Evolutionary conservation across 2,888 invertebrate species (phyloP), one percentile per base, ranked within the genome.

Genomic region (Sphinx pinastri): DNA sequence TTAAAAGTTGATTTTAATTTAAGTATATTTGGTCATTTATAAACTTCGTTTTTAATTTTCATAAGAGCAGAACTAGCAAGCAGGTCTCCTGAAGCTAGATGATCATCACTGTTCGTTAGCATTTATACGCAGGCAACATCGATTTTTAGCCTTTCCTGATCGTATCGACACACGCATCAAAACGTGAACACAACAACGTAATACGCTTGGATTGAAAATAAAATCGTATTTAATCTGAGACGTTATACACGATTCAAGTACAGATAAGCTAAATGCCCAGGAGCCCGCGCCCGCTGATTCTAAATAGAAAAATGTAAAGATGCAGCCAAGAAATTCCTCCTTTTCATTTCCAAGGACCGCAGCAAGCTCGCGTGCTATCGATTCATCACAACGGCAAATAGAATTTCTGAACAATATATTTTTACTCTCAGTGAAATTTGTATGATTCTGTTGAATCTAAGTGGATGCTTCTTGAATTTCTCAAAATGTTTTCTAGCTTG

Each of bases 341-440:
- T 63, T 72, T 76, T 75, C 68, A 71, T 70, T 72, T 70, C 68
- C 58, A 68, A 72, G 60, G 68, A 72, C 69, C 73, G 73, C 75
- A 68, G 71, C 71, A 70, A 66, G 38, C 67, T 52, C 73, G 71
- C 77, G 75, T 73, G 73, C 75, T 60, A 76, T 72, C 63, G 69
- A 72, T 76, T 73, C 75, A 76, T 77, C 71, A 71, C 73, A 63
- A 57, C 11, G 25, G 25, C 58, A 71, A 72, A 72, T 69, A 19
- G 19, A 72, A 70, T 70, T 72, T 66, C 38, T 69, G 73, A 73
- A 69, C 69, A 69, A 63, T 69, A 60, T 69, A 63, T 69, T 69
- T 69, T 38, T 63, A 54, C 69, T 69, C 69, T 60, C 63, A 54
- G 19, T 45, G 52, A 45, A 63, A 63, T 60, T 63, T 60, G 69